Percentiles rank a stretch among this genome's conserved stretches.
phyloP scores from a whole-genome alignment of 2,113 vertebrate species.

The Dromiciops gliroides region DNA sequence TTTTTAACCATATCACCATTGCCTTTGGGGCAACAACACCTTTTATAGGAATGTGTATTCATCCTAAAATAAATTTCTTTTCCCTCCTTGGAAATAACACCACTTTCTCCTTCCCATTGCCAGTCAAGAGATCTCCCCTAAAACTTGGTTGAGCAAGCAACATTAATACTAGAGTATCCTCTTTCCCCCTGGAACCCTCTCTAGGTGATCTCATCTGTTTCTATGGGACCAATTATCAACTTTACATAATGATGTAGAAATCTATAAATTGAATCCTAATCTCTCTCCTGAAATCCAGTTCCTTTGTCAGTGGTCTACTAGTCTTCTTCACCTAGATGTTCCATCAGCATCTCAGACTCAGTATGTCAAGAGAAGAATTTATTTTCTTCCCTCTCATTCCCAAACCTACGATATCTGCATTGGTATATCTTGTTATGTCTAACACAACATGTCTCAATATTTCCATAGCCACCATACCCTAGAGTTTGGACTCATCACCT shows the following conservation, averaged over 20 bases:
- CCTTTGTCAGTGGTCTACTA: background rate
- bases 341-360: background rate
- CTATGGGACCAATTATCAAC: background rate
- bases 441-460: background rate
- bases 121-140: background rate
- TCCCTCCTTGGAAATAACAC: background rate
- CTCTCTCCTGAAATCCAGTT: background rate
- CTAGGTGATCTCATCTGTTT: background rate
- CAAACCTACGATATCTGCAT: background rate
- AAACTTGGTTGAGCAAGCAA: background rate
- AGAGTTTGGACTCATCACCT: background rate
- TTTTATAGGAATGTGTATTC: conserved; percentile 41
- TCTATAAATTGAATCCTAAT: background rate
- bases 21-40: conserved; percentile 54
- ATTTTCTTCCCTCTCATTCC: background rate
- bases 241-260: background rate
- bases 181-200: background rate
- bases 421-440: background rate
- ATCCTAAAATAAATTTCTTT: conserved; percentile 31
- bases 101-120: background rate
- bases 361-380: background rate
- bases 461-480: background rate
- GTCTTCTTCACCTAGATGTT: background rate
- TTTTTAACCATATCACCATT: conserved; percentile 72
- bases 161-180: background rate